These are phyloP conservation scores for Rhabdornis inornatus DNA, from an alignment of 2,113 vertebrate genomes.

Conservation along the genomic window DNA sequence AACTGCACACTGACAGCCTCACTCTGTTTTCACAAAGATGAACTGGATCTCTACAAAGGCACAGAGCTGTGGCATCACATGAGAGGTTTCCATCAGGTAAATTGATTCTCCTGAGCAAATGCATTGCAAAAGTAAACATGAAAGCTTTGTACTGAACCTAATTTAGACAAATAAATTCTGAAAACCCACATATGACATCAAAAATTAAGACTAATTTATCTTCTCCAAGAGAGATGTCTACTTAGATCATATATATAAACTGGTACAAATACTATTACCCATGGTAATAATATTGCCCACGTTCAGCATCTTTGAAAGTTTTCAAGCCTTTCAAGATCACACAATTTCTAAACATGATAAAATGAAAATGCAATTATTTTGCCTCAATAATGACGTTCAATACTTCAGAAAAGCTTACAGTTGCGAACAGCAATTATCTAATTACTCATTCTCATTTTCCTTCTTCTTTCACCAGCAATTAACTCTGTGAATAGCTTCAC, in stretches of 20 bases:
- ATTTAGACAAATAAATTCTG: neutral
- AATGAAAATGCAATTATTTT: neutral
- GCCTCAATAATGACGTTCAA: neutral
- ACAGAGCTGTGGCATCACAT: neutral
- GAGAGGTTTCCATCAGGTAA: neutral
- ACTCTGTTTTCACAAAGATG: neutral
- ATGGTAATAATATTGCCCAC: neutral
- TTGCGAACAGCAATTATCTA: neutral
- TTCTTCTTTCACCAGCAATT: neutral
- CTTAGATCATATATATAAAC: neutral
- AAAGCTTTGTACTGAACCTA: neutral
- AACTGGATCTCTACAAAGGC: neutral
- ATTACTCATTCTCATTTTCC: neutral
- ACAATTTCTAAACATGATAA: neutral
- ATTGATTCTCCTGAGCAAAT: neutral
- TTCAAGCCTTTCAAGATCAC: neutral
- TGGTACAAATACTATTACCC: neutral
- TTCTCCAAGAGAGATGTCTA: neutral
- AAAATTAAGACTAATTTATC: neutral
- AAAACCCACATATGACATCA: neutral
- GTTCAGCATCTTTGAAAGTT: neutral
- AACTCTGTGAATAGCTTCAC: neutral
- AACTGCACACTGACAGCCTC: neutral
- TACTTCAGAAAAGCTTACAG: neutral
- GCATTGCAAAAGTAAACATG: neutral